Evolutionary conservation across 1,140 invertebrate species (phyloP).

Genomic region (Oncopeltus fasciatus): DNA sequence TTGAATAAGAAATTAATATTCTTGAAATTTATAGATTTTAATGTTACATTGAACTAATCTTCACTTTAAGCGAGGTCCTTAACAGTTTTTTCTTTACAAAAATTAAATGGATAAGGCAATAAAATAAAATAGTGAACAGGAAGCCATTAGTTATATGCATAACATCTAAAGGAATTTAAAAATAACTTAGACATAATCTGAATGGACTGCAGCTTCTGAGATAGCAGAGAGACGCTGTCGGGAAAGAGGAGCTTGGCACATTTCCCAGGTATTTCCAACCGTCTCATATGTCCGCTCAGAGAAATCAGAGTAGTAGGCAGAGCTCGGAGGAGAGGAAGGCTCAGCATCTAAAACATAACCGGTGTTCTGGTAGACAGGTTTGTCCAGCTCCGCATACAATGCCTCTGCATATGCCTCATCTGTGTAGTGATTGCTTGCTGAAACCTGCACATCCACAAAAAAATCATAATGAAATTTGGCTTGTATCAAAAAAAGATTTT

Average conservation of each 20-base stretch:
- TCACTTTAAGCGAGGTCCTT: too few species aligned
- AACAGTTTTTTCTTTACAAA: too few species aligned
- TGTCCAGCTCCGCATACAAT: conserved; percentile 50
- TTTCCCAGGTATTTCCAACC: conserved; percentile 32
- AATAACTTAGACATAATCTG: conserved; percentile 47
- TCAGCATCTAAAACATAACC: conserved; percentile 49
- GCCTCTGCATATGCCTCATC: conserved; percentile 48
- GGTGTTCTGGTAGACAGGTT: conserved; percentile 52
- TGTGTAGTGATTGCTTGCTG: conserved; percentile 51
- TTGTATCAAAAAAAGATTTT: too few species aligned
- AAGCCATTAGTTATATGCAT: too few species aligned
- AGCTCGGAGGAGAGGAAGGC: conserved; percentile 47
- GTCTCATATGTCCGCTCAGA: conserved; percentile 41
- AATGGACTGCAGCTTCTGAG: conserved; percentile 42
- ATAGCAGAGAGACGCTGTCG: conserved; percentile 43
- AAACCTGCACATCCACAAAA: neutral
- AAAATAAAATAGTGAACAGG: too few species aligned
- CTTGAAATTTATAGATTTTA: too few species aligned
- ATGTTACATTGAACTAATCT: too few species aligned
- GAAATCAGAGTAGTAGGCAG: conserved; percentile 54
- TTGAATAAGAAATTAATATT: too few species aligned
- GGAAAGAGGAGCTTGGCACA: conserved; percentile 26
- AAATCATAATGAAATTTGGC: too few species aligned
- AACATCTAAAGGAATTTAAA: too few species aligned
- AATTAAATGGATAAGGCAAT: too few species aligned